Percentiles rank a stretch among this genome's conserved stretches.
Conservation (phyloP, 2,797 vertebrate genomes). For the Lagodon rhomboides region DNA sequence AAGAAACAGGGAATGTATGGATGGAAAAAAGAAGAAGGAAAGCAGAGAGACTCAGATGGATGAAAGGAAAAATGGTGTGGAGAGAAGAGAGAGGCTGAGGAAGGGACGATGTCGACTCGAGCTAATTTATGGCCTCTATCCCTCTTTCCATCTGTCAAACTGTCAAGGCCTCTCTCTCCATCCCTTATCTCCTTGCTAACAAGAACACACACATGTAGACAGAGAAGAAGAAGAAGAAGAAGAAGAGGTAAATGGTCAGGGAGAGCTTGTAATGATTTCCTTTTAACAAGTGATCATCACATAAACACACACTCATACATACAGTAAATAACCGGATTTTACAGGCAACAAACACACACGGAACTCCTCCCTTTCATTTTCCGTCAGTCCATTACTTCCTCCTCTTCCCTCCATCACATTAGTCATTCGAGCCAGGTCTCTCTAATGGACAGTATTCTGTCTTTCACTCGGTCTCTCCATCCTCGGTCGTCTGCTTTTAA, state of each 20-base stretch:
- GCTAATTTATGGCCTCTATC: background rate
- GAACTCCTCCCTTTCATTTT: background rate
- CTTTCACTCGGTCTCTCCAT: constrained; percentile 18
- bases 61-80: background rate
- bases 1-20: background rate
- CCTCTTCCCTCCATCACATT: background rate
- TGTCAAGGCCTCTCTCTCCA: background rate
- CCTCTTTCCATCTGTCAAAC: background rate
- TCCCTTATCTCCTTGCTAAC: background rate
- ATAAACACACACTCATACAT: constrained; percentile 17
- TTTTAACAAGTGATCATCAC: constrained; percentile 31
- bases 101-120: background rate
- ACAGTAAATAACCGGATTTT: constrained; percentile 10
- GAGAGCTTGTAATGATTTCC: constrained; percentile 14
- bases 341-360: constrained; percentile 19
- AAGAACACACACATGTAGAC: constrained; percentile 21
- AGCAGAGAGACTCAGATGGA: background rate
- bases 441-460: background rate
- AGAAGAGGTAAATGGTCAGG: background rate
- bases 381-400: background rate
- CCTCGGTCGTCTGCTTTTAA: constrained; percentile 17
- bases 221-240: background rate
- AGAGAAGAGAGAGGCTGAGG: background rate
- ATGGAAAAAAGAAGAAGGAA: background rate
- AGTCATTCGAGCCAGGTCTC: background rate